These are phyloP conservation scores for Glaucopsyche alexis DNA, from an alignment of 2,888 invertebrate species.

Conservation along the genomic window DNA sequence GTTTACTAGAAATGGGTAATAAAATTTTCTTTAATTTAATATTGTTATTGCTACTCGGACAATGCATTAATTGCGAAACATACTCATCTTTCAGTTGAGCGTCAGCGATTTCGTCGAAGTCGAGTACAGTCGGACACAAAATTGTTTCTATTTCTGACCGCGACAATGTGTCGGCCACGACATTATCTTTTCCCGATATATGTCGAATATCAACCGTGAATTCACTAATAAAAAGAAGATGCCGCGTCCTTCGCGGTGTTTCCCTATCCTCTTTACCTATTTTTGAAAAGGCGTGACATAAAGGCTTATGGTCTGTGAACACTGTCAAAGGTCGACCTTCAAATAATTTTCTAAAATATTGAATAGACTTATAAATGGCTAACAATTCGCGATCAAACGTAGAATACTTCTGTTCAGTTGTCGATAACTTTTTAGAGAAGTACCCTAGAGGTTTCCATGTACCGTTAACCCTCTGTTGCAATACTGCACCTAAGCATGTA, in stretches of 20 bases:
- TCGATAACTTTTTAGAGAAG: slow-evolving; percentile 2
- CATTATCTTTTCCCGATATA: slow-evolving; percentile 17
- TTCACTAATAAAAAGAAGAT: neutral
- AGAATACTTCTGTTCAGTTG: slow-evolving; percentile 3
- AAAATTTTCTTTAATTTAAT: neutral
- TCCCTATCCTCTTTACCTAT: slow-evolving; percentile 4
- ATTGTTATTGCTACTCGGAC: neutral
- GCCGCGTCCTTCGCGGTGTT: neutral
- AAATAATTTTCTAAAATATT: no score
- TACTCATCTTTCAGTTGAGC: no score
- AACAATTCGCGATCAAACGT: slow-evolving; percentile 4
- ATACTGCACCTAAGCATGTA: neutral
- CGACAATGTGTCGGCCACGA: slow-evolving; percentile 17
- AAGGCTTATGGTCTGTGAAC: no score
- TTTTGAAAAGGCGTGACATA: no score
- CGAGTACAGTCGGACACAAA: slow-evolving; percentile 20
- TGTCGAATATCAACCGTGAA: neutral
- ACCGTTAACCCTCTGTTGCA: neutral
- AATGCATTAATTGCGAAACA: neutral
- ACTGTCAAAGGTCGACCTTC: no score
- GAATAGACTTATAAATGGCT: slow-evolving; percentile 14
- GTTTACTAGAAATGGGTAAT: neutral
- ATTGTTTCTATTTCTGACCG: slow-evolving; percentile 11
- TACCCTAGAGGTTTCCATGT: neutral
- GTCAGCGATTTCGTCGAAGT: slow-evolving; percentile 6